These are phyloP conservation scores for Magallana ariakensis DNA, from an alignment of 1,140 invertebrate species.

Conservation along the genomic window DNA sequence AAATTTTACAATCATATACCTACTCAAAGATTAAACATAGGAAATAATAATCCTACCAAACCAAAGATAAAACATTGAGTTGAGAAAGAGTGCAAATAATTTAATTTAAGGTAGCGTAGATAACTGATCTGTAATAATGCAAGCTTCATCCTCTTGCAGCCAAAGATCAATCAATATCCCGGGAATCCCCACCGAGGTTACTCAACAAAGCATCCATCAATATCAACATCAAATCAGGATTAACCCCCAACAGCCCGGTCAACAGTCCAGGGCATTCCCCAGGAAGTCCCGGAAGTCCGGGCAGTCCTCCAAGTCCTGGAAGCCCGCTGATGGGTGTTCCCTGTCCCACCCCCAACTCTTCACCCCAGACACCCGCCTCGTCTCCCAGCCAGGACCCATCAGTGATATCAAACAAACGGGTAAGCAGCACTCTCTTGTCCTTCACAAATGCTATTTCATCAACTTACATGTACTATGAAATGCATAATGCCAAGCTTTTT, in stretches of 20 bases:
- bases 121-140: no score
- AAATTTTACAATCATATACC: no score
- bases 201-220: constrained; percentile 74
- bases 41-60: no score
- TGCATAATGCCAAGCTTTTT: no score
- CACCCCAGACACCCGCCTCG: constrained; percentile 57
- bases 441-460: no score
- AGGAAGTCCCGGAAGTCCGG: constrained; percentile 63
- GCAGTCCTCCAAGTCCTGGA: constrained; percentile 64
- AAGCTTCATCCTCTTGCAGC: constrained; percentile 59
- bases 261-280: constrained; percentile 67
- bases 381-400: constrained; percentile 51
- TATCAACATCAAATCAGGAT: constrained; percentile 70
- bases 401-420: constrained; percentile 62
- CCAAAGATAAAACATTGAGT: no score
- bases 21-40: no score
- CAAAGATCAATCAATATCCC: constrained; percentile 72
- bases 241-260: constrained; percentile 61
- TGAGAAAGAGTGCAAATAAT: no score
- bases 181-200: constrained; percentile 71
- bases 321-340: constrained; percentile 52
- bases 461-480: no score
- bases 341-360: constrained; percentile 68
- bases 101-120: no score
- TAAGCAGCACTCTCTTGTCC: constrained; percentile 27